Evolutionary conservation across 1,140 invertebrate species (phyloP).

Genomic region (Drosophila nasuta): DNA sequence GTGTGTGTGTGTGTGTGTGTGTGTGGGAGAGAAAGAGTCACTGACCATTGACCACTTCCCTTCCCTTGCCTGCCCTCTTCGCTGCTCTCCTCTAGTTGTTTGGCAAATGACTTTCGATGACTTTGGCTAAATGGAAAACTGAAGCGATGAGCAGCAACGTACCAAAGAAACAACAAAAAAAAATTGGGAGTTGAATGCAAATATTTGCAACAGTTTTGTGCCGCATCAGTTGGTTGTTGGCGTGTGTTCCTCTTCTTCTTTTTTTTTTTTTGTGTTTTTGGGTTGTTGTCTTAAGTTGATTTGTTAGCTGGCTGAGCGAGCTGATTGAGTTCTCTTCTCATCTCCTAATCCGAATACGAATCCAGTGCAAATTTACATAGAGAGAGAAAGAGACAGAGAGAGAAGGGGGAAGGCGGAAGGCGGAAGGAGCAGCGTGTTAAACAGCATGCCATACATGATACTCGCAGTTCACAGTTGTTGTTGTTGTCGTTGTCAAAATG

Average conservation of each 20-base stretch:
- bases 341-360: conserved; percentile 6
- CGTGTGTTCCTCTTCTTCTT: no score
- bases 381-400: not conserved
- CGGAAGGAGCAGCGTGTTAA: conserved; percentile 57
- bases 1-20: not conserved
- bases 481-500: conserved; percentile 55
- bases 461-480: conserved; percentile 19
- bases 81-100: not conserved
- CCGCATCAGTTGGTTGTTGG: not conserved
- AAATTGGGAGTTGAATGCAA: conserved; percentile 56
- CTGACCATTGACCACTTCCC: conserved; percentile 14
- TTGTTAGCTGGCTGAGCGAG: conserved; percentile 70
- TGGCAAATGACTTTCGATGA: conserved; percentile 78
- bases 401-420: not conserved
- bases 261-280: conserved; percentile 2
- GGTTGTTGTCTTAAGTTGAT: conserved; percentile 79
- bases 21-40: not conserved
- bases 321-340: conserved; percentile 65
- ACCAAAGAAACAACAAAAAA: not conserved
- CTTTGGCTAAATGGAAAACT: conserved; percentile 50
- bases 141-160: not conserved
- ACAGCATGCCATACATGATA: conserved; percentile 69
- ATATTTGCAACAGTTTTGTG: conserved; percentile 61
- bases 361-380: conserved; percentile 57
- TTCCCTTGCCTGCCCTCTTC: not conserved